Base-by-base conservation (phyloP, 2,113 vertebrate species). In the Lutjanus erythropterus region DNA sequence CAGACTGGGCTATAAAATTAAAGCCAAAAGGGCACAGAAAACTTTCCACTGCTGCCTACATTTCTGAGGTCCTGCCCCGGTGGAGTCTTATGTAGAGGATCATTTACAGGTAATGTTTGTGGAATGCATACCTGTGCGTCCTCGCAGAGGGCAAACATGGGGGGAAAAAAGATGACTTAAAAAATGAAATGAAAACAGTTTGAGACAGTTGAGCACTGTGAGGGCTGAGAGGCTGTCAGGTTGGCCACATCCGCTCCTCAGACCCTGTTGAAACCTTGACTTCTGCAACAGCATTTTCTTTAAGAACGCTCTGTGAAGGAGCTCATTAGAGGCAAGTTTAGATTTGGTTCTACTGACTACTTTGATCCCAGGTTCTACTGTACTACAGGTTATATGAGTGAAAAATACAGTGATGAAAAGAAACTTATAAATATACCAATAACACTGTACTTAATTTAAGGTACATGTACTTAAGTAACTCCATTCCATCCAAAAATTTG, bases 101-200 rank as follows among this genome's bases (percentile, higher is more conserved):
- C 35, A 27, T 83, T 86, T 87, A 67, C 50, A 77, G 76, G 67
- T 73, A 62, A 71, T 89, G 79, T 81, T 85, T 88, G 70, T n/a
- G 50, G 47, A 84, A 66, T 44, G 80, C 74, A 78, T 71, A 69
- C 71, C 80, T 89, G 66, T 50, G 61, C 25, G 44, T 46, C n/a
- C 55, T 46, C 25, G 71, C 29, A 6, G 29, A 35, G 8, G 12
- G 64, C 12, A 46, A 41, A 78, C 23, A 47, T 23, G 4, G n/a
- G n/a, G n/a, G n/a, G 0, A 29, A 50, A 64, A 33, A 71, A 33
- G 33, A 9, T 16, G 18, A 33, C 31, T 11, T 33, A 76, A 75
- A 60, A 39, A 62, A 50, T 56, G 41, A 68, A 78, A 29, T 76
- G 58, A 84, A 85, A 75, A 72, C 42, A 39, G 53, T 11, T 21